Conservation (phyloP, 2,888 invertebrate genomes). For the Sympetrum striolatum region DNA sequence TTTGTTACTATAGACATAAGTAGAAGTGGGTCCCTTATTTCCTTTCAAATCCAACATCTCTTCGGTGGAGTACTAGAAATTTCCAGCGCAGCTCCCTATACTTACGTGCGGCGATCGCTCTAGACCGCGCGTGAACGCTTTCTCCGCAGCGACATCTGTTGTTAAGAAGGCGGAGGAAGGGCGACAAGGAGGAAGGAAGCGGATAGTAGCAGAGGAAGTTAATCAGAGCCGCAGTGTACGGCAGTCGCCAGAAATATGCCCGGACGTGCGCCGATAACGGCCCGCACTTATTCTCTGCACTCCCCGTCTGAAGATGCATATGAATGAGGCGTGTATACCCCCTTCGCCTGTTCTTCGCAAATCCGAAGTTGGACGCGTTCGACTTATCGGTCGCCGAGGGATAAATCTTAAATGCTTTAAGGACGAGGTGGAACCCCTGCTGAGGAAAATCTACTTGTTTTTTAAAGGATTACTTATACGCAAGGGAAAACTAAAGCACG, state of each 20-base stretch:
- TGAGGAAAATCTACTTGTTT: too few species aligned
- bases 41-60: not conserved
- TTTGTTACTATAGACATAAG: not conserved
- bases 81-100: not conserved
- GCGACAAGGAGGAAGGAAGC: not conserved
- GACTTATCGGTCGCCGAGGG: too few species aligned
- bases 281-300: not conserved
- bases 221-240: constrained; percentile 13
- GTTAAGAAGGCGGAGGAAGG: not conserved
- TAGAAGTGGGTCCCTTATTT: not conserved
- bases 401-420: too few species aligned
- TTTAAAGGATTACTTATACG: too few species aligned
- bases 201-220: constrained; percentile 2
- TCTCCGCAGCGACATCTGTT: not conserved
- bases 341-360: not conserved
- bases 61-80: not conserved
- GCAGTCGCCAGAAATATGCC: constrained; percentile 23
- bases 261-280: constrained; percentile 25
- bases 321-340: not conserved
- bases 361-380: too few species aligned
- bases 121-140: not conserved
- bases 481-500: too few species aligned
- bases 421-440: too few species aligned
- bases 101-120: not conserved
- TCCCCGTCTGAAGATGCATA: not conserved